Conservation (phyloP, 1,140 invertebrate species). For the Rhyacophila brunnea region DNA sequence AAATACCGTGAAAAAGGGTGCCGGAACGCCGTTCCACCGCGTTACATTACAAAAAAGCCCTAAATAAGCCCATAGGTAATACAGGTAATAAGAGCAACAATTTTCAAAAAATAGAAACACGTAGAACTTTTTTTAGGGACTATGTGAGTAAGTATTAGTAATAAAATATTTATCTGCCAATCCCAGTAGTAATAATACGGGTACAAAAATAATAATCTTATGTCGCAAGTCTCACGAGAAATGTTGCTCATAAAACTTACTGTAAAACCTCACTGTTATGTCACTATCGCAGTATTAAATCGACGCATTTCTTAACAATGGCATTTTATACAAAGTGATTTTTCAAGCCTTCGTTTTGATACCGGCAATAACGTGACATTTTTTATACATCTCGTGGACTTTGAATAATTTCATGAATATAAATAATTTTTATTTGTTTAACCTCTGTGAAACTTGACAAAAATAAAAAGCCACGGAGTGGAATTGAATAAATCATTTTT, state of each 20-base stretch:
- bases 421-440: background rate
- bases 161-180: too few relatives aligned
- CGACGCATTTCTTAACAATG: conserved; percentile 16
- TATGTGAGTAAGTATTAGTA: too few relatives aligned
- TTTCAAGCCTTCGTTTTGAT: conserved; percentile 27
- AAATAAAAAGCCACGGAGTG: too few relatives aligned
- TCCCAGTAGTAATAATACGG: too few relatives aligned
- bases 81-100: too few relatives aligned
- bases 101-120: too few relatives aligned
- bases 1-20: too few relatives aligned
- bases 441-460: too few relatives aligned
- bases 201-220: background rate
- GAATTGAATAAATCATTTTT: background rate
- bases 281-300: conserved; percentile 18
- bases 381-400: conserved; percentile 12
- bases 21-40: too few relatives aligned
- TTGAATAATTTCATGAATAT: background rate
- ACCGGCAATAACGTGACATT: conserved; percentile 24
- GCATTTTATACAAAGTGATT: conserved; percentile 18
- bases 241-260: background rate
- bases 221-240: background rate
- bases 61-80: too few relatives aligned
- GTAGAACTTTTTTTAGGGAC: too few relatives aligned
- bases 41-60: too few relatives aligned
- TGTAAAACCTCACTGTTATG: background rate